Percentiles rank a stretch among this genome's conserved stretches.
These are phyloP conservation scores for Hypolimnas misippus DNA, from an alignment of 2,888 invertebrate genomes.

Conservation along the genomic window DNA sequence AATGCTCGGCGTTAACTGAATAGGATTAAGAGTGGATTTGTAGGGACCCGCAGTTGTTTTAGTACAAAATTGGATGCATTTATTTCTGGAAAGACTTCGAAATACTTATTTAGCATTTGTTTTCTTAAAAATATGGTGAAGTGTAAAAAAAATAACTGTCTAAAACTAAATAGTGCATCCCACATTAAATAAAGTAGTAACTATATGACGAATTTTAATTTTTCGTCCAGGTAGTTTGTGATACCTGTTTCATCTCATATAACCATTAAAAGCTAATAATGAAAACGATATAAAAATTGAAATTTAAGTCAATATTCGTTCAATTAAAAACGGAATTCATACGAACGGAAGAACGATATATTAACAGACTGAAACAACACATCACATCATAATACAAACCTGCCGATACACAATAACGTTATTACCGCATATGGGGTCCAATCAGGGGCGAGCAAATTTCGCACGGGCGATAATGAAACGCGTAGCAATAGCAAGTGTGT, in stretches of 20 bases:
- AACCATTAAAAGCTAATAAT: too few relatives aligned
- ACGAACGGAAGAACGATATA: not conserved
- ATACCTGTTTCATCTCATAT: too few relatives aligned
- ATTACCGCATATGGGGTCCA: slow-evolving; percentile 67
- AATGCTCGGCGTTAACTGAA: slow-evolving; percentile 74
- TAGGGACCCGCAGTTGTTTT: slow-evolving; percentile 16
- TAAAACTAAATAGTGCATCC: too few relatives aligned
- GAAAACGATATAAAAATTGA: too few relatives aligned
- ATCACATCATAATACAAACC: slow-evolving; percentile 41
- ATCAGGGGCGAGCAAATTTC: slow-evolving; percentile 74
- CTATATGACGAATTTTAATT: too few relatives aligned
- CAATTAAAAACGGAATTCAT: too few relatives aligned
- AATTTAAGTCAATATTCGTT: too few relatives aligned
- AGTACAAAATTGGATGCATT: not conserved
- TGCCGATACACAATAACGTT: slow-evolving; percentile 67
- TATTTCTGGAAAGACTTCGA: not conserved
- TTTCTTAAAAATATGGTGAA: too few relatives aligned
- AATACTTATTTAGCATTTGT: not conserved
- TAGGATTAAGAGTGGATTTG: slow-evolving; percentile 47
- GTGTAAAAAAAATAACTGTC: too few relatives aligned
- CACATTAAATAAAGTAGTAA: too few relatives aligned
- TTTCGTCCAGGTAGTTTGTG: too few relatives aligned
- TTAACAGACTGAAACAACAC: slow-evolving; percentile 12
- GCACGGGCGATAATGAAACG: slow-evolving; percentile 74
- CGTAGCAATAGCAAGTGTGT: slow-evolving; percentile 81